Evolutionary conservation across 1,140 invertebrate genomes (phyloP).

Genomic region (Bombus ignitus): DNA sequence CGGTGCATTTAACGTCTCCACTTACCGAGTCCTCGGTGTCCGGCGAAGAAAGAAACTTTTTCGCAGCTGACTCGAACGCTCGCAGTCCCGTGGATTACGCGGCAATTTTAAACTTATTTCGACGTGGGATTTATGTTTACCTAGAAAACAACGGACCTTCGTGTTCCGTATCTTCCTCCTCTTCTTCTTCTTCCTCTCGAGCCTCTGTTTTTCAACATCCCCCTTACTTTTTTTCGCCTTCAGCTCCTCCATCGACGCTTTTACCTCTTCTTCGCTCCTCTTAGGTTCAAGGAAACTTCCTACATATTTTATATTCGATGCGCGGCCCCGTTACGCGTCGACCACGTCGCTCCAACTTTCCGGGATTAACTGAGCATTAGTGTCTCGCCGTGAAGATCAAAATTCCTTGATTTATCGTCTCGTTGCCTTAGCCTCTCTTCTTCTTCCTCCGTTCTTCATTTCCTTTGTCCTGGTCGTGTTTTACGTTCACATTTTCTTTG

Average conservation of each 20-base stretch:
- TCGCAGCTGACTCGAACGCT: conserved; percentile 13
- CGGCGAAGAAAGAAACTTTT: conserved; percentile 28
- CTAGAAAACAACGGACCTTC: conserved; percentile 56
- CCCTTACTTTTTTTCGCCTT: neutral
- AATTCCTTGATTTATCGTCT: conserved; percentile 57
- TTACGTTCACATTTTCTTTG: conserved; percentile 13
- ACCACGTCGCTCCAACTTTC: neutral
- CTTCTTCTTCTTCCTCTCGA: conserved; percentile 1
- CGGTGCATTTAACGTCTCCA: conserved; percentile 7
- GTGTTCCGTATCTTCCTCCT: neutral
- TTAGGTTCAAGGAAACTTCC: conserved; percentile 47
- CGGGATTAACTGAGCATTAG: conserved; percentile 61
- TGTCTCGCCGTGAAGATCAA: conserved; percentile 34
- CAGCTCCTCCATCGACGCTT: neutral
- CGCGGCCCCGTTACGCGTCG: conserved; percentile 8
- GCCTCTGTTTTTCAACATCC: neutral
- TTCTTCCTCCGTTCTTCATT: neutral
- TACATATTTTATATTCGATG: conserved; percentile 63
- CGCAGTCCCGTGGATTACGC: conserved; percentile 52
- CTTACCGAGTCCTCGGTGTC: conserved; percentile 11
- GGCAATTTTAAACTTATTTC: conserved; percentile 72
- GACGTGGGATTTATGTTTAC: conserved; percentile 60
- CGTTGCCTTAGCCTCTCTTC: neutral
- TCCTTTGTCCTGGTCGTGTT: neutral
- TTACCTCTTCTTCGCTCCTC: conserved; percentile 9